Percentiles rank a stretch among this genome's conserved stretches.
phyloP scores from a whole-genome alignment of 2,113 vertebrate species.

The Martes martes region DNA sequence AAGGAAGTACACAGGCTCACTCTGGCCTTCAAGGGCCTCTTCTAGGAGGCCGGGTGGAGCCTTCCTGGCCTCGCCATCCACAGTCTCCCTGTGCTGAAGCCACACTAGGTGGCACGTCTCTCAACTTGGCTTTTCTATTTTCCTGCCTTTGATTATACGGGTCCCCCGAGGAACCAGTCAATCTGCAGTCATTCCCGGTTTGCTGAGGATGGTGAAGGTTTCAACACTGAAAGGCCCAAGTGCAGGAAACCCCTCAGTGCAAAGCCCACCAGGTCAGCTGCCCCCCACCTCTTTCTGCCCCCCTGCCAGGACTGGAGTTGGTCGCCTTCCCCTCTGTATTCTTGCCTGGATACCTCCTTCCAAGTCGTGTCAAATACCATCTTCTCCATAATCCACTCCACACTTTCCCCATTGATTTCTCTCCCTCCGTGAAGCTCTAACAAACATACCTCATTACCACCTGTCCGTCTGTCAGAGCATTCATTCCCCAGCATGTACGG shows the following conservation, averaged over 20 bases:
- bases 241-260: background rate
- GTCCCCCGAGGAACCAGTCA: background rate
- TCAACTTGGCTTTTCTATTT: background rate
- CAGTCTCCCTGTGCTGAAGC: background rate
- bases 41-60: background rate
- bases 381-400: background rate
- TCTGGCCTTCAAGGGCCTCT: background rate
- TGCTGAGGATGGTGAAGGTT: background rate
- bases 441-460: background rate
- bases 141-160: background rate
- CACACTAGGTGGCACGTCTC: rapidly evolving
- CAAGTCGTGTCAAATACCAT: background rate
- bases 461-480: too few relatives aligned
- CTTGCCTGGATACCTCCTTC: background rate
- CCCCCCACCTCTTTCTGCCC: too few relatives aligned
- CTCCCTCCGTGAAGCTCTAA: background rate
- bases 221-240: background rate
- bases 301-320: background rate
- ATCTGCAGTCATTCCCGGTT: too few relatives aligned
- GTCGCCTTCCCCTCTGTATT: background rate
- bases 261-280: too few relatives aligned
- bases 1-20: background rate
- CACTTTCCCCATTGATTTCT: background rate
- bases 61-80: background rate
- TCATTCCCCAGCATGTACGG: background rate